These are phyloP conservation scores for Timema podura DNA, from an alignment of 2,888 invertebrate species.

Conservation along the genomic window DNA sequence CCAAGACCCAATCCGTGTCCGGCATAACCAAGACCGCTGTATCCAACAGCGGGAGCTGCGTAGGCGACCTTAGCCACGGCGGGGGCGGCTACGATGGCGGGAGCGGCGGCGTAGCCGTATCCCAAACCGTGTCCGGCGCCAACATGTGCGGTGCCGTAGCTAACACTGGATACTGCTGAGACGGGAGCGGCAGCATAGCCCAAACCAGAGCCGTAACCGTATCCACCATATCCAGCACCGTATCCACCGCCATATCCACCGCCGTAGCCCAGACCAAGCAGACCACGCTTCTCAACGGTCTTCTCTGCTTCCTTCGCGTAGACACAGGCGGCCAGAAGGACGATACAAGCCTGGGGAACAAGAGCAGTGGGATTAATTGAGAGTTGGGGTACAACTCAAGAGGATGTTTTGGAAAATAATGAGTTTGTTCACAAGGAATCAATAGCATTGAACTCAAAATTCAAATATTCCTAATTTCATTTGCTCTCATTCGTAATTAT, in stretches of 20 bases:
- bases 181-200: constrained; percentile 7
- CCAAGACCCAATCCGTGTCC: background rate
- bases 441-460: too few species aligned
- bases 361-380: background rate
- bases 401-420: too few species aligned
- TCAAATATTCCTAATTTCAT: too few species aligned
- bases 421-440: too few species aligned
- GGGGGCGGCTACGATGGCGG: background rate
- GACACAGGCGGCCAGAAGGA: constrained; percentile 27
- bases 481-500: too few species aligned
- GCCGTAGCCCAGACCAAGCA: constrained; percentile 28
- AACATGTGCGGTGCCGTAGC: constrained; percentile 2
- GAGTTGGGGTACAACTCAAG: too few species aligned
- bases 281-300: constrained; percentile 39
- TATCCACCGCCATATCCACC: constrained; percentile 26
- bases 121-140: constrained; percentile 17
- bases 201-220: background rate
- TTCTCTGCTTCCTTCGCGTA: constrained; percentile 35
- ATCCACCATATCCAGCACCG: constrained; percentile 6
- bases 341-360: constrained; percentile 25
- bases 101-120: constrained; percentile 15
- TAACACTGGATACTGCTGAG: constrained; percentile 2
- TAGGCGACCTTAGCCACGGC: constrained; percentile 11
- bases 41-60: constrained; percentile 10
- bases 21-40: constrained; percentile 15